Percentiles rank a stretch among this genome's conserved stretches.
Evolutionary conservation across 1,140 invertebrate genomes (phyloP).

Genomic region (Cardiocondyla obscurior): DNA sequence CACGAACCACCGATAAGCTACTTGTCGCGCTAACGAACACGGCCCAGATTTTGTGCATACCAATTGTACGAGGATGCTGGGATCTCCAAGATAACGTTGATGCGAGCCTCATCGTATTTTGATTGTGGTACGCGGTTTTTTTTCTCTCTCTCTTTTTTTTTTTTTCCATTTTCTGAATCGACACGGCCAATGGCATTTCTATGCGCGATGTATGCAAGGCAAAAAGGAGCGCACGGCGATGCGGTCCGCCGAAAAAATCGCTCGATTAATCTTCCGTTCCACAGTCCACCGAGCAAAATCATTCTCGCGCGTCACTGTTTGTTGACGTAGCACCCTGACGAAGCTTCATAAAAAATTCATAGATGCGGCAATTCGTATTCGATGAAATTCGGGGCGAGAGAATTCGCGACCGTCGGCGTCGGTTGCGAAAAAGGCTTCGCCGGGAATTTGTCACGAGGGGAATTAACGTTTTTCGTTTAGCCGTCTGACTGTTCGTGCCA

Average conservation of each 20-base stretch:
- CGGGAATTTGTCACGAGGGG: slow-evolving; percentile 51
- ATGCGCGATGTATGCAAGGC: neutral
- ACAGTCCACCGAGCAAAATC: slow-evolving; percentile 14
- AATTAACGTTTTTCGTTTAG: slow-evolving; percentile 62
- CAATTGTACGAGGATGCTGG: neutral
- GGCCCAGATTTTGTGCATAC: slow-evolving; percentile 18
- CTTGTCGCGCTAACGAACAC: slow-evolving; percentile 26
- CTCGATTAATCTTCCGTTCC: slow-evolving; percentile 43
- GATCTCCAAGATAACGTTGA: neutral
- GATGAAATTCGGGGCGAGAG: slow-evolving; percentile 60
- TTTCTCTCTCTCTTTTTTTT: neutral
- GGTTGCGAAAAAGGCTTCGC: slow-evolving; percentile 8
- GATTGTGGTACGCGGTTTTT: neutral
- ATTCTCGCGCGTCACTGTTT: slow-evolving; percentile 31
- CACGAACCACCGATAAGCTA: slow-evolving; percentile 34
- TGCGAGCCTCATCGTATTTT: neutral
- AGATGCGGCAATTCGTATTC: slow-evolving; percentile 48
- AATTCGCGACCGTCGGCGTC: slow-evolving; percentile 36
- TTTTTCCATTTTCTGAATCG: neutral
- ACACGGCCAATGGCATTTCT: neutral
- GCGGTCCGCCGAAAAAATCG: slow-evolving; percentile 34
- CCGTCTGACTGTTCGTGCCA: slow-evolving; percentile 31
- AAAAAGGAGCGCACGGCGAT: slow-evolving; percentile 22
- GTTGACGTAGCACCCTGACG: slow-evolving; percentile 41
- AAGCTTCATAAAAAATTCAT: slow-evolving; percentile 57